These are phyloP conservation scores for Phrixothrix hirtus DNA, from an alignment of 2,888 invertebrate genomes.

Conservation along the genomic window DNA sequence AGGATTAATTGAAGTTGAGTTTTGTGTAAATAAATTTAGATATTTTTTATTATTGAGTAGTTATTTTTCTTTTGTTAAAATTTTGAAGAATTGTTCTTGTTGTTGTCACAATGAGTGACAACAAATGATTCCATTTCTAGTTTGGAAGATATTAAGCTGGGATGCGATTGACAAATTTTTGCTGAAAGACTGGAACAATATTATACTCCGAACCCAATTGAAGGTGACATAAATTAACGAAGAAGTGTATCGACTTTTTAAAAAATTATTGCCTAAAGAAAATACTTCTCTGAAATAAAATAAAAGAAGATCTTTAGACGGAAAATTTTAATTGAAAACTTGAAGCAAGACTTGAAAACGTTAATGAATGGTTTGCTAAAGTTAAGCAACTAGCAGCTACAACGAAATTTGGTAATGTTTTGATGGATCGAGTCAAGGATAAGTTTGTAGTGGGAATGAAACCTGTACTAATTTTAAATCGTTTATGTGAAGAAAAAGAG, in stretches of 20 bases:
- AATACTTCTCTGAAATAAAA: slow-evolving; percentile 10
- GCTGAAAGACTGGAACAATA: slow-evolving; percentile 34
- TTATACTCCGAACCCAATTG: slow-evolving; percentile 30
- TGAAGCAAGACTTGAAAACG: background rate
- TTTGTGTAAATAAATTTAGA: no score
- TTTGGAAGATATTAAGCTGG: slow-evolving; percentile 12
- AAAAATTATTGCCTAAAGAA: slow-evolving; percentile 29
- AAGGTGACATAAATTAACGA: slow-evolving; percentile 26
- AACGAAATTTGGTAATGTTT: slow-evolving; percentile 5
- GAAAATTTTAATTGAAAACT: background rate
- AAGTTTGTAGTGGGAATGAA: slow-evolving; percentile 2
- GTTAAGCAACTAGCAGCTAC: no score
- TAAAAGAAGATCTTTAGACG: background rate
- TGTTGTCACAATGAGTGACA: no score
- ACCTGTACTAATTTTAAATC: background rate
- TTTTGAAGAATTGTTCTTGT: no score
- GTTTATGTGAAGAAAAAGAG: background rate
- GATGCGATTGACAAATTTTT: slow-evolving; percentile 21
- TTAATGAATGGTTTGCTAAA: slow-evolving; percentile 6
- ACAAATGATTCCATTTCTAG: no score
- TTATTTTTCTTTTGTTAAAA: no score
- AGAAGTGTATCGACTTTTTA: slow-evolving; percentile 26
- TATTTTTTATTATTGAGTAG: no score
- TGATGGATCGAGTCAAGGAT: background rate
- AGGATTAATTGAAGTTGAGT: no score